phyloP scores from a whole-genome alignment of 2,113 vertebrate genomes.

The Mus pahari region DNA sequence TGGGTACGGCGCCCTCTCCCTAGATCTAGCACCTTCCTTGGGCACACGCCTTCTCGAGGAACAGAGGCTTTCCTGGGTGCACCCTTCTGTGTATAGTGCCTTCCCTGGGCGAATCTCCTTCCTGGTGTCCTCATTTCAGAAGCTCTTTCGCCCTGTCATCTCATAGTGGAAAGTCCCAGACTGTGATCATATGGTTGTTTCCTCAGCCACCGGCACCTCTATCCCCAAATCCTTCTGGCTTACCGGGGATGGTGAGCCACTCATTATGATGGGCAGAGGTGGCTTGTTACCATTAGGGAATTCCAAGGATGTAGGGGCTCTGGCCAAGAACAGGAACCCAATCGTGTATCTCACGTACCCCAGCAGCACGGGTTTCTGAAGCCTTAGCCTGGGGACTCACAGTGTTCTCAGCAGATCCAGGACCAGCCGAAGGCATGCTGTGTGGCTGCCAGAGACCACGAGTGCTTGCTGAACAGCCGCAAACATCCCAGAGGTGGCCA shows the following conservation, averaged over 20 bases:
- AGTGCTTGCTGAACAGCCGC: accelerated
- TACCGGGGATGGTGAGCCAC: accelerated
- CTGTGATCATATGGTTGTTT: neutral
- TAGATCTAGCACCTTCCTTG: neutral
- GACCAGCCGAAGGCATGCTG: neutral
- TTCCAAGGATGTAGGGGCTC: neutral
- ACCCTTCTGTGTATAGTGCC: neutral
- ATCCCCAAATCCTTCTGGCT: neutral
- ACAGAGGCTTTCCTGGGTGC: neutral
- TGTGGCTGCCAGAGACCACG: neutral
- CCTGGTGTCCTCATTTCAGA: neutral
- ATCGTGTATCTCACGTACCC: too few relatives aligned
- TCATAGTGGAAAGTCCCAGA: neutral
- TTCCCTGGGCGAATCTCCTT: neutral
- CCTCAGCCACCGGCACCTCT: too few relatives aligned
- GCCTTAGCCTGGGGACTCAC: neutral
- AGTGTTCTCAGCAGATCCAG: neutral
- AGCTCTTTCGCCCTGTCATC: neutral
- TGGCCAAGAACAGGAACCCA: neutral
- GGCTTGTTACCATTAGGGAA: neutral
- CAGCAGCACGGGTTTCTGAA: neutral
- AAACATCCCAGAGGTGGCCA: neutral
- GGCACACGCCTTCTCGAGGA: neutral
- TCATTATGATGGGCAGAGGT: neutral
- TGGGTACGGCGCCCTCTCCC: too few relatives aligned